Base-by-base conservation (phyloP, 2,888 invertebrate genomes). In the Aethes cnicana region DNA sequence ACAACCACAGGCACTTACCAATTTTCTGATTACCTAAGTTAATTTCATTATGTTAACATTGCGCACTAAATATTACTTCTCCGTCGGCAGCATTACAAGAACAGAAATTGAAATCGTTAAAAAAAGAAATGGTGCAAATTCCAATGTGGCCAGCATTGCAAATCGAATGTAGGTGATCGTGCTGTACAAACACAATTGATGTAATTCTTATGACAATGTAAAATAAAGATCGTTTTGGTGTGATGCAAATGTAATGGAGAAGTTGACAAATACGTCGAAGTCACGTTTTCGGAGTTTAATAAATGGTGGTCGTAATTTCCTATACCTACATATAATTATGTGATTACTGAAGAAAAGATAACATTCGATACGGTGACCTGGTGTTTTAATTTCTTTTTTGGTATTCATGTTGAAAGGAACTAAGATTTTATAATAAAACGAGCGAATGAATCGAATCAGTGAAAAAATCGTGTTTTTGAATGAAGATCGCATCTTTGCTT, bases 91-190 rank as follows among this genome's bases (percentile, higher is more conserved):
- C 20, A 14, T 37, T 23, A n/a, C 23, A 16, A 36, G n/a, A 30
- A 26, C 9, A 7, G 5, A 20, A 44, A 44, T 44, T 37, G 26
- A 32, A 30, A 36, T 30, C 50, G 4, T 26, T 43, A 9, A 28
- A 30, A 46, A 36, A 50, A 50, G 43, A 50, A 50, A 50, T 50
- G 36, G 50, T 16, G 21, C 48, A 30, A 36, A 50, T 43, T 28
- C 36, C 35, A 36, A 28, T 7, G 28, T 30, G 14, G 49, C 49
- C 23, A 17, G 28, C 50, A 43, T 50, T 43, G 28, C 50, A 43
- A 50, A 43, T 50, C 11, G 21, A 43, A 30, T 43, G 42, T 28
- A 49, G 41, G 33, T 26, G 36, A 49, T 16, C 33, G 4, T 1
- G 5, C 1, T 18, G 2, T n/a, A 8, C 3, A 14, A 37, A 12